These are phyloP conservation scores for Helostoma temminkii DNA, from an alignment of 2,797 vertebrate species.

Conservation along the genomic window DNA sequence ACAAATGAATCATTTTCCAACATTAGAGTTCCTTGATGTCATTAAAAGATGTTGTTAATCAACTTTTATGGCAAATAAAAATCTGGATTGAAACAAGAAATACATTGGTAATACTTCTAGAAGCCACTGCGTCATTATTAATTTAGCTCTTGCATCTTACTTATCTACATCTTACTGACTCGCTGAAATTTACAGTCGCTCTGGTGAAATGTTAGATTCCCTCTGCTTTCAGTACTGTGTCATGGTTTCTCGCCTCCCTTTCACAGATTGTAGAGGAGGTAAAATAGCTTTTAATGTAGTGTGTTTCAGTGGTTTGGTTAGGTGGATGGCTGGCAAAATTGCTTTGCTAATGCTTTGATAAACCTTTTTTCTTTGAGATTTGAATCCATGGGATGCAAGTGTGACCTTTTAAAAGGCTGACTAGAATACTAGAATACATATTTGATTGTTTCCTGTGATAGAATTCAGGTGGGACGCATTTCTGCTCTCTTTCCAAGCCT, in stretches of 20 bases:
- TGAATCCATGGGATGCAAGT: constrained; percentile 78
- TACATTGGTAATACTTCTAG: constrained; percentile 9
- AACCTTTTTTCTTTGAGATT: constrained; percentile 81
- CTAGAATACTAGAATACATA: constrained; percentile 72
- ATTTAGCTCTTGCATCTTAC: constrained; percentile 44
- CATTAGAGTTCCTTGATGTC: constrained; percentile 27
- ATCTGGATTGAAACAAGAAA: constrained; percentile 17
- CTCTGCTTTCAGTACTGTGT: constrained; percentile 18
- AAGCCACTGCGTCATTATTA: constrained; percentile 35
- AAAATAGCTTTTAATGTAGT: constrained; percentile 62
- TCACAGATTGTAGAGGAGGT: constrained; percentile 51
- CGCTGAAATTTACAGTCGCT: constrained; percentile 21
- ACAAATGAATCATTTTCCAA: constrained; percentile 4
- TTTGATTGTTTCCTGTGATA: constrained; percentile 78
- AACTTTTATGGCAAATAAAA: constrained; percentile 27
- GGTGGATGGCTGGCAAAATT: constrained; percentile 67
- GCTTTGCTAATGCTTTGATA: constrained; percentile 84
- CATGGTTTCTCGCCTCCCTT: constrained; percentile 35
- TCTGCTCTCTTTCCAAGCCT: constrained; percentile 43
- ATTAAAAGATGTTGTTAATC: constrained; percentile 31
- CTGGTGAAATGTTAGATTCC: constrained; percentile 34
- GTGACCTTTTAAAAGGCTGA: constrained; percentile 84
- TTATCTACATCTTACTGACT: constrained; percentile 34
- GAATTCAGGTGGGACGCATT: constrained; percentile 54
- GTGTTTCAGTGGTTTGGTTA: constrained; percentile 57